Evolutionary conservation across 1,140 invertebrate genomes (phyloP), one percentile per base, ranked within the genome.

Genomic region (Akabosia matsudoensis): DNA sequence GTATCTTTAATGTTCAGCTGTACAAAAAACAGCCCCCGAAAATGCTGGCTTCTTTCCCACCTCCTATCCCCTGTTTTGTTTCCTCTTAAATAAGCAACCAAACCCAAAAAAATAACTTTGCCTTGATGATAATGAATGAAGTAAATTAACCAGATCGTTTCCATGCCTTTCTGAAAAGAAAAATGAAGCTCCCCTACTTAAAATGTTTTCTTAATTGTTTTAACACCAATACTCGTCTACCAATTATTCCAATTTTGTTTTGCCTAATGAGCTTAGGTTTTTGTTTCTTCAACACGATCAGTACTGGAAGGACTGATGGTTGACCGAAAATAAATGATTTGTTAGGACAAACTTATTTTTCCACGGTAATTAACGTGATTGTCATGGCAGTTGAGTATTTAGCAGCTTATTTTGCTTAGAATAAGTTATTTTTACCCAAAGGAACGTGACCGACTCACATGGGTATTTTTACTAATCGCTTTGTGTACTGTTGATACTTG

Each of bases 101-200:
- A 67, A n/a, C 61, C 61, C 61, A 67, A 67, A 56, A 61, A 67
- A 30, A 67, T 67, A 67, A 67, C 61, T 67, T 67, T 67, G 28
- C 31, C 31, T 67, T 67, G 13, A 31, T 30, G 14, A 67, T 67
- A 67, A 67, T 67, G 61, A 67, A 67, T 67, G 61, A 67, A 67
- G 24, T 67, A 67, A 67, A 67, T 67, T 67, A 67, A 67, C 26
- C 61, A 67, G 61, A 67, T 67, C 61, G 7, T 22, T 22, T 13
- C 10, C 28, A 28, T 2, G 61, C 61, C 61, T 22, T 67, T 67
- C 61, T 10, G 7, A 10, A 10, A 45, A 45, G 18, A 18, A 28
- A 67, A 67, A 67, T 67, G 61, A 31, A 67, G 10, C 61, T 67
- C 24, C 2, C 10, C 61, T 67, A n/a, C 26, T 67, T 67, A 67